Conservation (phyloP, 2,797 vertebrate genomes). For the Thalassophryne amazonica region DNA sequence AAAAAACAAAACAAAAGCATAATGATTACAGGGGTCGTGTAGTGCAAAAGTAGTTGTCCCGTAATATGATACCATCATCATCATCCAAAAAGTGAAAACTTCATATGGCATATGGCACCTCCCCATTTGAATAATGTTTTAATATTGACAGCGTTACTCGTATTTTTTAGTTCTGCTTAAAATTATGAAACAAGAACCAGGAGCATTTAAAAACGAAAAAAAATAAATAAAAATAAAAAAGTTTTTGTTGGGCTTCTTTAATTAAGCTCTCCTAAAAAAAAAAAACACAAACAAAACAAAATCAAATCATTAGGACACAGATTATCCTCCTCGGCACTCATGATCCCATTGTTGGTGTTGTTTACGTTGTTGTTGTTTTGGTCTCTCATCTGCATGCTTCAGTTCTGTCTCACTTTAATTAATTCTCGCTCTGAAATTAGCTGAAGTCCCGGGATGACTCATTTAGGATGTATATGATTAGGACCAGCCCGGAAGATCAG, state of each 20-base stretch:
- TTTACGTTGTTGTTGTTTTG: constrained; percentile 61
- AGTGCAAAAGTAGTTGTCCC: no score
- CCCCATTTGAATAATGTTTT: no score
- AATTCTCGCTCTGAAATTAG: constrained; percentile 57
- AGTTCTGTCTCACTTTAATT: constrained; percentile 53
- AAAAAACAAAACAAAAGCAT: no score
- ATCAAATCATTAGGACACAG: constrained; percentile 56
- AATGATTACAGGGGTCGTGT: no score
- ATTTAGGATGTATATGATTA: constrained; percentile 69
- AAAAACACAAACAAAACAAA: no score
- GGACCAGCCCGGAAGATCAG: constrained; percentile 66
- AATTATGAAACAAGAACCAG: no score
- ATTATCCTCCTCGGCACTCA: constrained; percentile 36
- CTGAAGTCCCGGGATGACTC: constrained; percentile 67
- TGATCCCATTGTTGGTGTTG: constrained; percentile 55
- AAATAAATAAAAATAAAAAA: no score
- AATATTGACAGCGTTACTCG: no score
- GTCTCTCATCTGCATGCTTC: constrained; percentile 47
- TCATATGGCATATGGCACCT: no score
- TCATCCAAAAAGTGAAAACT: no score
- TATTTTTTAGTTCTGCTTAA: no score
- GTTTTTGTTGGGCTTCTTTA: constrained; percentile 45
- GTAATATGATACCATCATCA: no score
- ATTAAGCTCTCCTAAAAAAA: constrained; percentile 23
- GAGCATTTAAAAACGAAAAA: constrained; percentile 3